phyloP scores from a whole-genome alignment of 2,113 vertebrate genomes.

The Danionella cerebrum region DNA sequence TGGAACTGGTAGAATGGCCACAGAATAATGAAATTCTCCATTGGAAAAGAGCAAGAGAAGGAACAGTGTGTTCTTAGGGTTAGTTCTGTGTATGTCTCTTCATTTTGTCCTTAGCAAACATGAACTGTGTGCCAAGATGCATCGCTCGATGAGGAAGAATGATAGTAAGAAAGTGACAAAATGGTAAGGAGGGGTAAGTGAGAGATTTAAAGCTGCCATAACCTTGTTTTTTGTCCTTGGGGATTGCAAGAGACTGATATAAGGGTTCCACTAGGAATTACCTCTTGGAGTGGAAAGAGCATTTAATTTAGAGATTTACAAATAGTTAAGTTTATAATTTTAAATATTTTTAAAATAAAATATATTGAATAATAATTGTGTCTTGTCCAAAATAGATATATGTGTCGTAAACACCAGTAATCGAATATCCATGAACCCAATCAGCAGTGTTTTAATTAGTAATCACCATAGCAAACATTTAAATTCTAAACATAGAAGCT shows the following conservation, averaged over 20 bases:
- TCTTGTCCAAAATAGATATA: no score
- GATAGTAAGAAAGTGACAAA: neutral
- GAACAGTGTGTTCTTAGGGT: neutral
- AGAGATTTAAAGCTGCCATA: constrained; percentile 12
- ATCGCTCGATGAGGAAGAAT: neutral
- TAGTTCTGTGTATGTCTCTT: constrained; percentile 11
- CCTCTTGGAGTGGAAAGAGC: neutral
- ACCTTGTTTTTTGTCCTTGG: constrained; percentile 35
- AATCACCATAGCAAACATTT: no score
- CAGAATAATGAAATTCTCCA: constrained; percentile 16
- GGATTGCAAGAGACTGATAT: constrained; percentile 3
- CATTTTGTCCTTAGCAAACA: constrained; percentile 10
- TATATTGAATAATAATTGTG: no score
- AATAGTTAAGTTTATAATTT: no score
- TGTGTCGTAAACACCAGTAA: no score
- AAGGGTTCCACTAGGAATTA: constrained; percentile 23
- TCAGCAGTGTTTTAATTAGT: no score
- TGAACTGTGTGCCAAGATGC: constrained; percentile 4
- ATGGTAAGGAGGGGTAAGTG: neutral
- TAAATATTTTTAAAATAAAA: no score
- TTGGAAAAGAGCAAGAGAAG: constrained; percentile 1
- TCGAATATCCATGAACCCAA: no score
- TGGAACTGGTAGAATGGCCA: neutral
- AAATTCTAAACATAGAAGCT: no score
- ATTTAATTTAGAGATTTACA: neutral